phyloP scores from a whole-genome alignment of 1,140 invertebrate genomes.

The Eupristina koningsbergeri region DNA sequence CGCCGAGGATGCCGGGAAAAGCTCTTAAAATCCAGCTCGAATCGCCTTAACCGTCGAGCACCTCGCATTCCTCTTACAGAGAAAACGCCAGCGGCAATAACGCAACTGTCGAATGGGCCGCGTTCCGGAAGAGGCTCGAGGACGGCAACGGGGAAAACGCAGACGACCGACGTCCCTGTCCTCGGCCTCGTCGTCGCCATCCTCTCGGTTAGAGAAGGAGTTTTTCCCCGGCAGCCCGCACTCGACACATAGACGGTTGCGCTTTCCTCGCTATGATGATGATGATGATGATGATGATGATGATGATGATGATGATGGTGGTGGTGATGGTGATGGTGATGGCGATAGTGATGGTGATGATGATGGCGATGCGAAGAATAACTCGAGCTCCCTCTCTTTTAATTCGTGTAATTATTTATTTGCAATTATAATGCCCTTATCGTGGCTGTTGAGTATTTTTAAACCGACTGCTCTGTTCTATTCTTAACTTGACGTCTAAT shows the following conservation, averaged over 20 bases:
- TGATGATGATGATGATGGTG: too few species aligned
- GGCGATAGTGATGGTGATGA: too few species aligned
- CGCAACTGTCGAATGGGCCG: conserved; percentile 1
- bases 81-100: conserved; percentile 13
- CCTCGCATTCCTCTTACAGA: conserved; percentile 4
- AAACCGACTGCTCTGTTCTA: not conserved
- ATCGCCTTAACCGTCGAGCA: not conserved
- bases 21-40: conserved; percentile 33
- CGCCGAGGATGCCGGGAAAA: not conserved
- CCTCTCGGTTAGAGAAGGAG: conserved; percentile 31
- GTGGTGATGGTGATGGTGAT: too few species aligned
- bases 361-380: not conserved
- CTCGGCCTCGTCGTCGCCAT: not conserved
- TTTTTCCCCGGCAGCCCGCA: conserved; percentile 2
- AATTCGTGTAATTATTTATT: conserved; percentile 13
- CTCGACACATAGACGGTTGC: not conserved
- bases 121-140: conserved; percentile 25
- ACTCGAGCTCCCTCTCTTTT: not conserved
- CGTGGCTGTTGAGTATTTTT: not conserved
- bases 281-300: too few species aligned
- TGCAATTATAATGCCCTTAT: conserved; percentile 28
- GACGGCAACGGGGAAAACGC: not conserved
- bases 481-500: not conserved
- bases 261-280: too few species aligned
- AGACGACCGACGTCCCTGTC: not conserved